phyloP scores from a whole-genome alignment of 2,113 vertebrate genomes.

The Phalacrocorax brasilianus region DNA sequence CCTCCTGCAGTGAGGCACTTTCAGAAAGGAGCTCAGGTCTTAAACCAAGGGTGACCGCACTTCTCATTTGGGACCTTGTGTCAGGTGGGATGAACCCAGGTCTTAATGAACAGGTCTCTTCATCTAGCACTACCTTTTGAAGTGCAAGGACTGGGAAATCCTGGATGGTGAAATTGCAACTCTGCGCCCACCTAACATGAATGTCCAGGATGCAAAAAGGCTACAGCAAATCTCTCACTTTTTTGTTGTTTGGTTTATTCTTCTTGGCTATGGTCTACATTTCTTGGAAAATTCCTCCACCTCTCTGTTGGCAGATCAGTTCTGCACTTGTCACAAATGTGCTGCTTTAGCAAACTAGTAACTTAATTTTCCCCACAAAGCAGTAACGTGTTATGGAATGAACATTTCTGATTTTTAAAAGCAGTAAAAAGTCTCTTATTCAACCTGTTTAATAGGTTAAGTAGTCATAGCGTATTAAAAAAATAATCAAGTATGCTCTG shows the following conservation, averaged over 20 bases:
- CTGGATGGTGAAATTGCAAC: neutral
- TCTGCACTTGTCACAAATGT: conserved; percentile 25
- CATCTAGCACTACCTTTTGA: neutral
- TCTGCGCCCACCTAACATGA: neutral
- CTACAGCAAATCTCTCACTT: neutral
- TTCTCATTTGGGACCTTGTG: neutral
- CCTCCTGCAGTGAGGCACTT: neutral
- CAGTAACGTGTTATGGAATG: neutral
- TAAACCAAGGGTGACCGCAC: neutral
- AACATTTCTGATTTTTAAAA: neutral
- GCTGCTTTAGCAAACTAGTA: conserved; percentile 26
- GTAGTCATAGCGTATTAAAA: neutral
- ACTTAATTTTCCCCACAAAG: neutral
- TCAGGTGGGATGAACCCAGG: neutral
- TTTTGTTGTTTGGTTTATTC: neutral
- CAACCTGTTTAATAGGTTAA: conserved; percentile 1
- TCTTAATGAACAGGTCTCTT: neutral
- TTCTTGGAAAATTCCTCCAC: neutral
- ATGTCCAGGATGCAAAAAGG: neutral
- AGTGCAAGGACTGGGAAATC: neutral
- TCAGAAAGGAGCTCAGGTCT: neutral
- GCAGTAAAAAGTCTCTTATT: neutral
- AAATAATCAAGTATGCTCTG: neutral
- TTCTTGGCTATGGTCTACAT: neutral
- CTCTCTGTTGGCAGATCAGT: conserved; percentile 10